Evolutionary conservation across 2,113 vertebrate species (phyloP), one percentile per base, ranked within the genome.

Genomic region (Arothron firmamentum): DNA sequence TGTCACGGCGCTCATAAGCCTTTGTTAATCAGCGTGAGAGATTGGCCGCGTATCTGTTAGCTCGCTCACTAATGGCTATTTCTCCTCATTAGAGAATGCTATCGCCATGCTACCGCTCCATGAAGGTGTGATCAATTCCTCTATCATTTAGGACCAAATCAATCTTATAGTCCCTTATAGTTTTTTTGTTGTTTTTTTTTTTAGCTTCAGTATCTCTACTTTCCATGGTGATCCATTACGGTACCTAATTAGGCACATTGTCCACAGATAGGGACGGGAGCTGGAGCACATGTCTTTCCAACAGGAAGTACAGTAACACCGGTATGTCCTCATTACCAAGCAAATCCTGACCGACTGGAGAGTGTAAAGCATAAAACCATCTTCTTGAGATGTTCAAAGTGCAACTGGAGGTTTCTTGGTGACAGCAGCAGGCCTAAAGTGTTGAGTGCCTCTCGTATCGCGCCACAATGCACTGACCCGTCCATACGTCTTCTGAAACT

Each of bases 1-100:
- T 64, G 65, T 67, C 77, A 62, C 2, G 4, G 61, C 23, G 0
- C 74, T 80, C 80, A 78, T 85, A 80, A 86, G 78, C 80, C 78
- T 75, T 78, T 84, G 17, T 85, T 83, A 88, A 86, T 83, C 84
- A 83, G 84, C 60, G 67, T 88, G 82, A 82, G 79, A 76, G 71
- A 86, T 88, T 79, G 72, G 50, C 69, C 73, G 55, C 79, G 64
- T 75, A 74, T 72, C 78, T 75, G 64, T 82, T 82, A 83, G 75
- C 77, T 72, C 70, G 72, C 66, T 75, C 76, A 86, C 74, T 83
- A 81, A 84, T 84, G 74, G 77, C 79, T 63, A 82, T 88, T 80
- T 72, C 67, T 87, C 78, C 85, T 87, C 78, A 84, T 87, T 87
- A 84, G 73, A 46, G 74, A 75, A 72, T 19, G 53, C 68, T 67